Evolutionary conservation across 2,797 vertebrate genomes (phyloP).

Genomic region (Anguilla anguilla): DNA sequence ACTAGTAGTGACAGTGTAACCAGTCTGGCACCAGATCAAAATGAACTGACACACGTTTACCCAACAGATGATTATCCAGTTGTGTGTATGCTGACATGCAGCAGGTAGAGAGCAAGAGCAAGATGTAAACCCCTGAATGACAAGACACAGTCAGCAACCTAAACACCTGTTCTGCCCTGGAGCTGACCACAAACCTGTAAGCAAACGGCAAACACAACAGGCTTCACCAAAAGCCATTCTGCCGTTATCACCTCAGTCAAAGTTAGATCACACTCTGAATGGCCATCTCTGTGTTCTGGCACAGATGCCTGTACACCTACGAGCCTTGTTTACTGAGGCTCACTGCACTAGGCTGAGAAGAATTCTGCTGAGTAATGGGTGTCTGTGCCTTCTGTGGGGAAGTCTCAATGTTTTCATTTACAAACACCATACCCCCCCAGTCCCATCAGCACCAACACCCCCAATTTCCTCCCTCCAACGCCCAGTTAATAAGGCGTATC

Average conservation of each 20-base stretch:
- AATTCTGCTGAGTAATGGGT: conserved; percentile 20
- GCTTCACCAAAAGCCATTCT: not conserved
- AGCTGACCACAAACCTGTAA: conserved; percentile 20
- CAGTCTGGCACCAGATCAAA: conserved; percentile 3
- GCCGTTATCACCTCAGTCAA: not conserved
- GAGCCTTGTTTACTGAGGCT: not conserved
- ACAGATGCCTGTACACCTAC: conserved; percentile 18
- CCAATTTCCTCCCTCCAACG: not conserved
- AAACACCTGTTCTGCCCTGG: conserved; percentile 3
- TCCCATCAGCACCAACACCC: not conserved
- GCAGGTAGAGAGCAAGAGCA: conserved; percentile 11
- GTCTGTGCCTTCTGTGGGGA: not conserved
- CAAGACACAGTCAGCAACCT: not conserved
- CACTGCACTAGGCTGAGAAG: not conserved
- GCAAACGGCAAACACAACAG: conserved; percentile 16
- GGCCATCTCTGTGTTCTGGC: not conserved
- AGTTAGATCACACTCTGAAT: conserved; percentile 8
- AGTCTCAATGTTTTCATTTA: not conserved
- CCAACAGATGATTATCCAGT: conserved; percentile 21
- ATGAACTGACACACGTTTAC: not conserved
- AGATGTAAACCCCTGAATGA: conserved; percentile 7
- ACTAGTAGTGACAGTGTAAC: conserved; percentile 2
- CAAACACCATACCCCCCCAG: not conserved
- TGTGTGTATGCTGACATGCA: not conserved
- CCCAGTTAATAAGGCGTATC: not conserved